Conservation (phyloP, 2,888 invertebrate species). For the Carpatolechia fugitivella region DNA sequence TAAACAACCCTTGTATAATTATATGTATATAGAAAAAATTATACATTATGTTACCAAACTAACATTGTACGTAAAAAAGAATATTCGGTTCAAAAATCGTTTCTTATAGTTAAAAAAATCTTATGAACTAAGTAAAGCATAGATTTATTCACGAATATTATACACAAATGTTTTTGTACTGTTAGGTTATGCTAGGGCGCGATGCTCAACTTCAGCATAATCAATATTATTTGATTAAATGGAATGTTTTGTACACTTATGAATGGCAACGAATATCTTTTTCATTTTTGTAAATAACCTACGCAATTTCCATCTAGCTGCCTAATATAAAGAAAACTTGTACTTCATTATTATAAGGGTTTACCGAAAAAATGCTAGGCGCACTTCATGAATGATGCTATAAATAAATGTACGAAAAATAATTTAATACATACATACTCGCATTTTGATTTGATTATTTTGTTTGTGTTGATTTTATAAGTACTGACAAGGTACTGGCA, state of each 20-base stretch:
- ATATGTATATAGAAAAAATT: conserved; percentile 38
- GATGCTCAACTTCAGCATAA: conserved; percentile 22
- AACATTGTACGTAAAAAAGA: conserved; percentile 56
- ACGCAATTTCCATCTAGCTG: conserved; percentile 38
- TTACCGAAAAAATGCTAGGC: background rate
- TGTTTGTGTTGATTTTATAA: background rate
- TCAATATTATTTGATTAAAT: conserved; percentile 11
- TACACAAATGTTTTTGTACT: conserved; percentile 75
- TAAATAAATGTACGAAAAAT: too few relatives aligned
- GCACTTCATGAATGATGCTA: background rate
- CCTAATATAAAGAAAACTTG: conserved; percentile 31
- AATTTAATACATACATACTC: too few relatives aligned
- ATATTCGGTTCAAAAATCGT: conserved; percentile 43
- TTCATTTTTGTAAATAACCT: conserved; percentile 27
- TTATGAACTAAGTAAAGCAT: conserved; percentile 73
- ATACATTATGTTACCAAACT: conserved; percentile 44
- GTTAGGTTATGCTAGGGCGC: conserved; percentile 57
- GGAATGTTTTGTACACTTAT: conserved; percentile 26
- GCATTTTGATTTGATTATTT: too few relatives aligned
- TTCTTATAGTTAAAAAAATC: conserved; percentile 43
- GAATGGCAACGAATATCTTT: conserved; percentile 41
- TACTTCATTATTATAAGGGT: conserved; percentile 23
- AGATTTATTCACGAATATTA: conserved; percentile 63
- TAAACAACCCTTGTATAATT: conserved; percentile 51
- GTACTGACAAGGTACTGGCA: too few relatives aligned